Base-by-base conservation (phyloP, 2,797 vertebrate species). In the Stomatorhinus walkeri region DNA sequence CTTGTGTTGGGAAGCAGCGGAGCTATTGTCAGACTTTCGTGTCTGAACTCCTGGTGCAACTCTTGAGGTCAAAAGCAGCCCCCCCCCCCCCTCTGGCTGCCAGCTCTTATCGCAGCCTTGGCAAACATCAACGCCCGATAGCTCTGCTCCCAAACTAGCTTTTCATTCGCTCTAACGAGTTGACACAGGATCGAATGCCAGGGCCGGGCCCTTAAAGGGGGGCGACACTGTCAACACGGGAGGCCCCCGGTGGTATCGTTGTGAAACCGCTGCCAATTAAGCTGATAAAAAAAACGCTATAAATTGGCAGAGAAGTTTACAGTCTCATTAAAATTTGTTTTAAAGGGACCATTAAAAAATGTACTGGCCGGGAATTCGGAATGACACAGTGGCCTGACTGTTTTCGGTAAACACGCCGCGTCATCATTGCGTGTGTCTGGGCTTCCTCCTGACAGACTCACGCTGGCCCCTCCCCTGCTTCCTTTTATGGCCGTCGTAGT, bases 1-100 rank as follows among this genome's bases (percentile, higher is more conserved):
- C 4, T 12, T 49, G 46, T 54, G 14, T 8, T 36, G 48, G 83
- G 24, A 85, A 49, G 83, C 10, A 8, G 1, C 19, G 9, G 24
- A 32, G 22, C 24, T 85, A 85, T 16, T 28, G 46, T 52, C 84
- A 36, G 24, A 19, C 36, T 43, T 81, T 46, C 6, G 40, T n/a
- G 76, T 81, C 76, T 46, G 40, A 79, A 79, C 32, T 79, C 36
- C 90, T 91, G 91, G 88, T 56, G 54, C 88, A 72, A 85, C 28
- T 86, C 0, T 16, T 4, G 88, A 91, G 94, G 93, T 95, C 94
- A 94, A 93, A 93, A 92, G 91, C 92, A 89, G 91, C 51, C 89
- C 89, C 90, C 89, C 89, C 89, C 89, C 90, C 89, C 90, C 87
- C 90, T 16, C 83, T 2, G 8, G 51, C 83, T 85, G 40, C 48